Evolutionary conservation across 35 echinoderm and acorn worm genomes (phyloP).

Genomic region (Diadema setosum): DNA sequence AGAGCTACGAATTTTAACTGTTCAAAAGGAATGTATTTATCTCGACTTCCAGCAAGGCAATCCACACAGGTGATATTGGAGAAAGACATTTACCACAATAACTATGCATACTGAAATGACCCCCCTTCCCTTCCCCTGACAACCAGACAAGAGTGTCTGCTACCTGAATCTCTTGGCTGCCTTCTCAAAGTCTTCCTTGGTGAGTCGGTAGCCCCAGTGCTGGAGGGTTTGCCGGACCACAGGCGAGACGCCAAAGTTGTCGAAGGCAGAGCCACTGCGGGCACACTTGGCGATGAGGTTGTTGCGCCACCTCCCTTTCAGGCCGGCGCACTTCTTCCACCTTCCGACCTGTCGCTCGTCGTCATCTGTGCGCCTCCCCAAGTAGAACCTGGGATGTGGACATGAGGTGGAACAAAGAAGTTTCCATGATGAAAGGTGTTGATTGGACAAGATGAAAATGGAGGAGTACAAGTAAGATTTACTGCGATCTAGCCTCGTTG

Average conservation of each 20-base stretch:
- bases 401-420: neutral
- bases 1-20: too few species aligned
- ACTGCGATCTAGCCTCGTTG: too few species aligned
- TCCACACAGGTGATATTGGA: too few species aligned
- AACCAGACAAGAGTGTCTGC: too few species aligned
- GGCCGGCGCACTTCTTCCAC: constrained; percentile 65
- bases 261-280: constrained; percentile 56
- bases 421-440: too few species aligned
- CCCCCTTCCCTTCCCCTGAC: too few species aligned
- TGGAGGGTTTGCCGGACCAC: constrained; percentile 84
- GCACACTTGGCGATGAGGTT: constrained; percentile 83
- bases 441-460: too few species aligned
- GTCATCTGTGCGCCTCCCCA: constrained; percentile 74
- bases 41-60: too few species aligned
- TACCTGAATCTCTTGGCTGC: constrained; percentile 69
- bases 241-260: constrained; percentile 76
- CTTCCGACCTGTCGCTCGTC: constrained; percentile 78
- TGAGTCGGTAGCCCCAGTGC: constrained; percentile 82
- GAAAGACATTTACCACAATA: too few species aligned
- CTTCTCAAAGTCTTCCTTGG: constrained; percentile 73
- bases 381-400: constrained; percentile 64
- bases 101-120: too few species aligned
- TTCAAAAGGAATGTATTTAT: too few species aligned
- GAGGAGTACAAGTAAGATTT: too few species aligned
- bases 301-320: constrained; percentile 89